These are phyloP conservation scores for Drosophila atripex DNA, from an alignment of 2,888 invertebrate genomes.

Conservation along the genomic window DNA sequence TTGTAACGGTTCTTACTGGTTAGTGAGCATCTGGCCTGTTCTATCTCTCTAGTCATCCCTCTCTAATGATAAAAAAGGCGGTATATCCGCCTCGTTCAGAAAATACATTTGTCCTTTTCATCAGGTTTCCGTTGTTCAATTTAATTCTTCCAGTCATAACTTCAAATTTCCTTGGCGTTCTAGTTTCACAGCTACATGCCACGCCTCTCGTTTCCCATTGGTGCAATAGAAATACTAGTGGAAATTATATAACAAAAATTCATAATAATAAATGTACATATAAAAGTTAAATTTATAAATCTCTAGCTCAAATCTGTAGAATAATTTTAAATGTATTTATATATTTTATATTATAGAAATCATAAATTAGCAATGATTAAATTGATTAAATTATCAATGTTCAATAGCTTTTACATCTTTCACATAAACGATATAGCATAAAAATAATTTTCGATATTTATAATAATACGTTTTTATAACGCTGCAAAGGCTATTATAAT, in stretches of 20 bases:
- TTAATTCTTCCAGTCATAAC: neutral
- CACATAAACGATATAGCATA: no score
- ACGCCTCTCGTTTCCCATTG: conserved; percentile 1
- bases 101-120: neutral
- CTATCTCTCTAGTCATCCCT: neutral
- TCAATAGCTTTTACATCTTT: no score
- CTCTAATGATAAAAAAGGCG: neutral
- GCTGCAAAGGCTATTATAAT: no score
- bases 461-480: no score
- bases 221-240: neutral
- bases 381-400: no score
- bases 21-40: neutral
- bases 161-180: neutral
- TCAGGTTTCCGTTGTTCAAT: neutral
- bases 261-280: neutral
- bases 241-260: neutral
- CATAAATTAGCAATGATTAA: no score
- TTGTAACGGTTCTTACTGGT: neutral
- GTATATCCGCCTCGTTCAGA: neutral
- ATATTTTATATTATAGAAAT: no score
- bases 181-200: neutral
- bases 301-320: no score
- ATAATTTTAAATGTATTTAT: no score
- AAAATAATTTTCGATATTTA: no score
- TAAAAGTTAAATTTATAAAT: no score